phyloP scores from a whole-genome alignment of 1,140 invertebrate genomes.

The Nephotettix cincticeps region DNA sequence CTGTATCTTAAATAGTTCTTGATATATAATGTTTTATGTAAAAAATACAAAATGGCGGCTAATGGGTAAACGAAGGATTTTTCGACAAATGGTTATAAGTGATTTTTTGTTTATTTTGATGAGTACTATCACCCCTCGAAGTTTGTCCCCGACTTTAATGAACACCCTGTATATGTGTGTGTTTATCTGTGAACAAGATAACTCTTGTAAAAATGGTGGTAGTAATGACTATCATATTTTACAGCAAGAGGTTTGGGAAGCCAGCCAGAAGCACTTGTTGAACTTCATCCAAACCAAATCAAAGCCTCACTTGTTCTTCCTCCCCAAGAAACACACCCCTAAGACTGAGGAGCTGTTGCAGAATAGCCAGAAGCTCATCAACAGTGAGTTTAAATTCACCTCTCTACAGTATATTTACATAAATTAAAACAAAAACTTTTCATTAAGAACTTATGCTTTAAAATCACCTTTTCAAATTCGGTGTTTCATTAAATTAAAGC shows the following conservation, averaged over 20 bases:
- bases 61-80: no score
- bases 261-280: slow-evolving; percentile 69
- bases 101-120: no score
- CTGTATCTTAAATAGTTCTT: no score
- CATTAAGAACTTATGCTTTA: background rate
- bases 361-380: slow-evolving; percentile 57
- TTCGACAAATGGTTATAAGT: no score
- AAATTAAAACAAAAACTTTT: background rate
- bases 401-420: background rate
- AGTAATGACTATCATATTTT: slow-evolving; percentile 39
- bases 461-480: slow-evolving; percentile 13
- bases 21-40: no score
- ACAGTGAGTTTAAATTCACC: slow-evolving; percentile 50
- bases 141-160: no score
- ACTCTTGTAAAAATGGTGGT: no score
- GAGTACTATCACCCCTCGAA: no score
- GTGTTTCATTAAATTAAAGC: no score
- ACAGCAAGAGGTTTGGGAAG: slow-evolving; percentile 79
- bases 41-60: no score
- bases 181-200: no score
- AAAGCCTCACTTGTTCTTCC: slow-evolving; percentile 84
- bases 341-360: slow-evolving; percentile 56
- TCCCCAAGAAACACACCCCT: slow-evolving; percentile 70
- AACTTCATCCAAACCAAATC: slow-evolving; percentile 87
- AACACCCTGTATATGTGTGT: no score